A percentile compares a stretch with the other conserved stretches of the same genome.
These are phyloP conservation scores for Hydroisotoma schaefferi DNA, from an alignment of 2,888 invertebrate genomes.

Conservation along the genomic window DNA sequence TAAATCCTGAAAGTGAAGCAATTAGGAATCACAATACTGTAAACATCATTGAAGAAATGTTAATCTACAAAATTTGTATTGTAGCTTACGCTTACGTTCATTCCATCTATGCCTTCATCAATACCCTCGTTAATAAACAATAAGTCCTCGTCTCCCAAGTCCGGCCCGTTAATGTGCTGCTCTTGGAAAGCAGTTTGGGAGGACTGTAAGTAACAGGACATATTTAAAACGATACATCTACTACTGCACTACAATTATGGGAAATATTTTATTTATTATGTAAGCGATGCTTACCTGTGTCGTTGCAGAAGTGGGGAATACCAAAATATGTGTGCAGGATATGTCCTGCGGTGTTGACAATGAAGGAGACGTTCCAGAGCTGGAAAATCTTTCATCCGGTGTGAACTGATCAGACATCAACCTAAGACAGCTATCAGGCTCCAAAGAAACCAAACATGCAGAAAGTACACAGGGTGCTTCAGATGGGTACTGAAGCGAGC, in stretches of 20 bases:
- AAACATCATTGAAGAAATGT: background rate
- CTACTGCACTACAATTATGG: background rate
- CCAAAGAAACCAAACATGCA: constrained; percentile 95
- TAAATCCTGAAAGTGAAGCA: constrained; percentile 38
- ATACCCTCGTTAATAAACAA: constrained; percentile 59
- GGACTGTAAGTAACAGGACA: constrained; percentile 55
- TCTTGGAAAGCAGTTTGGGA: constrained; percentile 68
- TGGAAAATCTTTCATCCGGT: constrained; percentile 86
- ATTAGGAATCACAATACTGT: background rate
- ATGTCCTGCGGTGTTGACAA: constrained; percentile 94
- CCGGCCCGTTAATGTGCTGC: constrained; percentile 64
- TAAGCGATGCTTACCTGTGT: constrained; percentile 65
- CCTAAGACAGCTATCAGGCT: constrained; percentile 80
- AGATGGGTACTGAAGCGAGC: constrained; percentile 73
- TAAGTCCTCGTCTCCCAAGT: constrained; percentile 63
- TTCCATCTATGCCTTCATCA: constrained; percentile 67
- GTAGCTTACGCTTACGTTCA: constrained; percentile 51
- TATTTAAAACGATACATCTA: constrained; percentile 7
- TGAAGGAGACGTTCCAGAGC: constrained; percentile 63
- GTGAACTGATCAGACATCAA: constrained; percentile 93
- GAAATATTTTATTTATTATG: background rate
- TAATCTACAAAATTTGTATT: background rate
- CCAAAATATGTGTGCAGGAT: constrained; percentile 94
- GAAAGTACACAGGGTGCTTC: constrained; percentile 89
- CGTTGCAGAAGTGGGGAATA: constrained; percentile 95